Evolutionary conservation across 2,797 vertebrate species (phyloP), one percentile per base, ranked within the genome.

Genomic region (Galaxias olidus): DNA sequence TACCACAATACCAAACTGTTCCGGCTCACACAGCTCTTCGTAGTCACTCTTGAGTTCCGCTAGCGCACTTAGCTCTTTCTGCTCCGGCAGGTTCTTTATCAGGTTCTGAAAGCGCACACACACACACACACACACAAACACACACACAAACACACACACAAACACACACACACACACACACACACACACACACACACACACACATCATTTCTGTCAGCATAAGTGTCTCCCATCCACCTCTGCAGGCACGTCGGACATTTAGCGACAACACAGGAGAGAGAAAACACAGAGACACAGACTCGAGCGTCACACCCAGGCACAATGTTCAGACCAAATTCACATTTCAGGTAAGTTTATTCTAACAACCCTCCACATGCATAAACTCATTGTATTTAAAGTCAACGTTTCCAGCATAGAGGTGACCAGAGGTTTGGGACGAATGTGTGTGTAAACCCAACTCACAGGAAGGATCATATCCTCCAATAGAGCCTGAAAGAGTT

Each of bases 1-100:
- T 92, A 99, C 98, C 94, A 98, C 95, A 80, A 98, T 94, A 87
- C 94, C 95, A 90, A 98, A 98, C 51, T 98, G 97, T 78, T 99
- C 97, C 0, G 97, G 92, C 72, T 98, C 97, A 68, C 96, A 94
- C 7, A 99, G 94, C 81, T 98, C 95, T 14, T 96, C 90, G 61
- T 98, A 98, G 77, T 99, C 97, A 66, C 87, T 89, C 89, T 95
- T 96, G 74, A 98, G 89, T 85, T 97, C 93, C 0, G 95, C 94
- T 79, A 98, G 92, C 68, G 93, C 89, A 82, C 80, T 95, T 79
- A 99, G 93, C 71, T 96, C 92, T 72, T 96, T 97, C 90, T 96
- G 96, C 78, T 98, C 96, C 45, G 96, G 97, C 67, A 99, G 95
- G 87, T 98, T 94, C 89, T 98, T 99, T 84, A 98, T 92, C 80